phyloP scores from a whole-genome alignment of 2,888 invertebrate species.

The Monochamus alternatus region DNA sequence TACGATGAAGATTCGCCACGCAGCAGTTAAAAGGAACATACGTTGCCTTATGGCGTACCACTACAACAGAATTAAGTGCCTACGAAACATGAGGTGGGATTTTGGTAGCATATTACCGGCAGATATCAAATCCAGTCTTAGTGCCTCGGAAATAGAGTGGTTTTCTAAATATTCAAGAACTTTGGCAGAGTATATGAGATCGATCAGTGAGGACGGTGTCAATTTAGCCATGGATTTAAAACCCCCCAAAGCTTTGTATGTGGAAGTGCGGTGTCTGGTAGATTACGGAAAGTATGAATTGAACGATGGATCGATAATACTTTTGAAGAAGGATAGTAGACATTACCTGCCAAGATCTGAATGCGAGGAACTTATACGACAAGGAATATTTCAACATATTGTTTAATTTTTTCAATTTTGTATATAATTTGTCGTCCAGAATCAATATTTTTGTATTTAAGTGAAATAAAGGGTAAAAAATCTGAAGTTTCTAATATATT shows the following conservation, averaged over 20 bases:
- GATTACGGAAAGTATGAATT: conserved; percentile 97
- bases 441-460: background rate
- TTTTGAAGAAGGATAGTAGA: conserved; percentile 91
- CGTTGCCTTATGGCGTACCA: conserved; percentile 90
- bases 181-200: conserved; percentile 90
- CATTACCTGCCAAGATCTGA: conserved; percentile 91
- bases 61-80: conserved; percentile 85
- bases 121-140: conserved; percentile 86
- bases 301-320: conserved; percentile 92
- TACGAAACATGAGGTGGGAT: conserved; percentile 94
- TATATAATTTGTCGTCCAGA: no score
- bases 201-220: conserved; percentile 86
- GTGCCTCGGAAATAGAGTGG: conserved; percentile 89
- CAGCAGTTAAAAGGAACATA: conserved; percentile 90
- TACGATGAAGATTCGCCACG: conserved; percentile 87
- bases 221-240: conserved; percentile 91
- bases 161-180: conserved; percentile 91
- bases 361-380: conserved; percentile 91
- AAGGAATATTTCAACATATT: conserved; percentile 90
- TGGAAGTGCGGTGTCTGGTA: conserved; percentile 91
- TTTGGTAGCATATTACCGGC: conserved; percentile 93
- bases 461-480: background rate
- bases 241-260: conserved; percentile 93
- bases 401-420: conserved; percentile 55
- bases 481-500: background rate